Evolutionary conservation across 2,113 vertebrate species (phyloP).

Genomic region (Sminthopsis crassicaudata): DNA sequence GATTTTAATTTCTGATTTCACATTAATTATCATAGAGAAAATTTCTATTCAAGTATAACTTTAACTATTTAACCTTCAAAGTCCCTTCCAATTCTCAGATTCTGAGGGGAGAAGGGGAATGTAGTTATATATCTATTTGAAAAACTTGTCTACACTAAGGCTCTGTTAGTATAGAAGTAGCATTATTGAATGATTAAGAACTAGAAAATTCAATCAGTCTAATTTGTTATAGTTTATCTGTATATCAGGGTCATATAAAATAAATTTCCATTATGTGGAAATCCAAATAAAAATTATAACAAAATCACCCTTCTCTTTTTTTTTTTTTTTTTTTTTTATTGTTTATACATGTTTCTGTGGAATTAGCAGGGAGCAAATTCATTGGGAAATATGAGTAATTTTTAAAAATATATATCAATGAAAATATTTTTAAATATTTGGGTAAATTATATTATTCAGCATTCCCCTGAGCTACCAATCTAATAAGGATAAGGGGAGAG

Average conservation of each 20-base stretch:
- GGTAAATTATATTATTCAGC: not conserved
- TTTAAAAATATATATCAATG: not conserved
- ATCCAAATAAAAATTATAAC: slow-evolving; percentile 31
- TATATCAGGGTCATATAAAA: not conserved
- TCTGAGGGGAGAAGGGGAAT: not conserved
- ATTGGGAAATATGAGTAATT: not conserved
- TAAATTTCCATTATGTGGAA: not conserved
- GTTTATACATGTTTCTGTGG: not conserved
- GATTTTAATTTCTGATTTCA: not conserved
- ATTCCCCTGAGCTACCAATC: not conserved
- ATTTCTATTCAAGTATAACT: not conserved
- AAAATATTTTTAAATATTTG: not conserved
- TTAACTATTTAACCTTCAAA: not conserved
- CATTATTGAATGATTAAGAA: not conserved
- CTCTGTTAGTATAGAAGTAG: not conserved
- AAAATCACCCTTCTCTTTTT: slow-evolving; percentile 20
- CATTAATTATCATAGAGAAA: not conserved
- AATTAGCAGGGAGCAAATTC: not conserved
- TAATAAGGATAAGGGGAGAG: not conserved
- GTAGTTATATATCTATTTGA: not conserved
- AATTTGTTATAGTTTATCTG: slow-evolving; percentile 3
- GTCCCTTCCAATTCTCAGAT: not conserved
- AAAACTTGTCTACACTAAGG: not conserved
- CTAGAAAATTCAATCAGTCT: slow-evolving; percentile 19
- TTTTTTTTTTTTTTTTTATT: not conserved